A percentile compares a stretch with the other conserved stretches of the same genome.
These are phyloP conservation scores for Corbicula japonica DNA, from an alignment of 2,888 invertebrate species.

Conservation along the genomic window DNA sequence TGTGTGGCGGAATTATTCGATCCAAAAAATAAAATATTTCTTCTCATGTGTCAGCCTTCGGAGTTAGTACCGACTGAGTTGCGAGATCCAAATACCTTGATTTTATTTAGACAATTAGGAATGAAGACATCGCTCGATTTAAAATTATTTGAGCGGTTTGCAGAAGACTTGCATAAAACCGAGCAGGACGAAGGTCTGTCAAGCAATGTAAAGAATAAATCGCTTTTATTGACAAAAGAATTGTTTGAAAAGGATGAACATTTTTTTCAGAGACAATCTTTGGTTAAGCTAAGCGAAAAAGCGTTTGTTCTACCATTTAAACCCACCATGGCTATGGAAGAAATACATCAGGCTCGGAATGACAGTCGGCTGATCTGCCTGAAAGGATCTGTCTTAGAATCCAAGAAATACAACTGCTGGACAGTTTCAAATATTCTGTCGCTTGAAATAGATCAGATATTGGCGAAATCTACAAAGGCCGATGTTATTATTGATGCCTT, in stretches of 20 bases:
- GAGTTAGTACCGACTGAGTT: constrained; percentile 6
- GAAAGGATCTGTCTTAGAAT: not conserved
- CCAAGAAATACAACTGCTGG: not conserved
- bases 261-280: not conserved
- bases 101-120: not conserved
- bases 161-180: not conserved
- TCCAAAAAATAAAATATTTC: not conserved
- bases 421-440: constrained; percentile 14
- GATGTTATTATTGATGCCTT: too few species aligned
- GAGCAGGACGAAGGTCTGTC: too few species aligned
- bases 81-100: not conserved
- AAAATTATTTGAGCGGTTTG: not conserved
- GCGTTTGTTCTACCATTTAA: constrained; percentile 2
- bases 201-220: not conserved
- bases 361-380: not conserved
- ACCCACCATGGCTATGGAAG: not conserved
- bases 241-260: not conserved
- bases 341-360: not conserved
- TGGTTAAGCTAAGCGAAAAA: not conserved
- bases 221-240: not conserved
- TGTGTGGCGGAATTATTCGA: not conserved
- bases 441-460: too few species aligned
- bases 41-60: not conserved
- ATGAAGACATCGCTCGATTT: not conserved
- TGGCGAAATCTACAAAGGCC: too few species aligned